phyloP scores from a whole-genome alignment of 2,113 vertebrate species.

The Brachyistius frenatus region DNA sequence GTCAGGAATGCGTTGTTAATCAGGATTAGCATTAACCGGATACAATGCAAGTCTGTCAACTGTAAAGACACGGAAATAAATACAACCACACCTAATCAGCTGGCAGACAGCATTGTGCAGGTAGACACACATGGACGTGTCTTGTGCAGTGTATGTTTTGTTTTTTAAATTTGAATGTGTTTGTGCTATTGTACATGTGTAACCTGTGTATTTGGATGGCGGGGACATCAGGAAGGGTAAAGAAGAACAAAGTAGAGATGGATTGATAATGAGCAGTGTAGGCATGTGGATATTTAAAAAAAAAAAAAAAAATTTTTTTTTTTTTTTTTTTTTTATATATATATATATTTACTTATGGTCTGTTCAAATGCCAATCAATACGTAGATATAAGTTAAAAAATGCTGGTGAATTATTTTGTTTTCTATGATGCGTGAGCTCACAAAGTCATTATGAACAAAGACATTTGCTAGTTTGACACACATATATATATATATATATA shows the following conservation, averaged over 20 bases:
- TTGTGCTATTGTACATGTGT: too few relatives aligned
- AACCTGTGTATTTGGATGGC: neutral
- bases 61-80: slow-evolving; percentile 14
- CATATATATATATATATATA: too few relatives aligned
- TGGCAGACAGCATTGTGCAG: slow-evolving; percentile 5
- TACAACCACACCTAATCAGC: slow-evolving; percentile 1
- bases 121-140: neutral
- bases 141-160: neutral
- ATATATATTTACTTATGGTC: too few relatives aligned
- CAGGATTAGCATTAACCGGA: slow-evolving; percentile 7
- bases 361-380: slow-evolving; percentile 8
- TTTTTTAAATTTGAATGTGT: too few relatives aligned
- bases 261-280: neutral
- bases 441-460: neutral
- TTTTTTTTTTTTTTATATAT: too few relatives aligned
- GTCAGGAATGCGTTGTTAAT: slow-evolving; percentile 18
- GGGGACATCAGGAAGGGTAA: too few relatives aligned
- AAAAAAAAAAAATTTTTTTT: too few relatives aligned
- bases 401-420: neutral
- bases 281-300: too few relatives aligned
- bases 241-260: neutral
- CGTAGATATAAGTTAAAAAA: neutral
- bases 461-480: neutral
- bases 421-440: neutral
- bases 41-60: slow-evolving; percentile 14